These are phyloP conservation scores for Eurytemora carolleeae DNA, from an alignment of 1,140 invertebrate species.

Conservation along the genomic window DNA sequence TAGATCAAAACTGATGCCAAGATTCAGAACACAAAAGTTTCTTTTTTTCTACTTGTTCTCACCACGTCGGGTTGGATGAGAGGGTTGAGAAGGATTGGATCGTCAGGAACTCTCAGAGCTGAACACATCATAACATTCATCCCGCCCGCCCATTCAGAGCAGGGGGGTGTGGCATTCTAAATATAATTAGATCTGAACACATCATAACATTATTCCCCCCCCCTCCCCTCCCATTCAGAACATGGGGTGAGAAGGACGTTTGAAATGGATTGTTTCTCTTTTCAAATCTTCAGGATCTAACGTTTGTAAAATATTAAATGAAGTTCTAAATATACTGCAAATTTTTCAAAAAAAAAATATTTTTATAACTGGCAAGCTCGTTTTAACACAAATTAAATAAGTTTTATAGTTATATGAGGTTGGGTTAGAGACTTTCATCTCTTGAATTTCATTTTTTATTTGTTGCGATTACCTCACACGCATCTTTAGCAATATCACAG, in stretches of 20 bases:
- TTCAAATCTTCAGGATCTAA: too few relatives aligned
- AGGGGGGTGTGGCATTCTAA: too few relatives aligned
- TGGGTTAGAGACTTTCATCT: not conserved
- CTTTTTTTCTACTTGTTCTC: not conserved
- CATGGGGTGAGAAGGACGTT: too few relatives aligned
- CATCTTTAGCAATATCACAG: not conserved
- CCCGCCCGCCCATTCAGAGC: too few relatives aligned
- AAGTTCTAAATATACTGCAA: not conserved
- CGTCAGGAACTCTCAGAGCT: not conserved
- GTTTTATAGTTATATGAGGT: not conserved
- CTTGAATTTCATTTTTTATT: not conserved
- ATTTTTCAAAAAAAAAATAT: not conserved
- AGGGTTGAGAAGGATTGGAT: not conserved
- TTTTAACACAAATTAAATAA: not conserved
- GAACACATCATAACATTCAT: not conserved
- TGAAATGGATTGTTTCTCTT: too few relatives aligned
- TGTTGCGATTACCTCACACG: not conserved
- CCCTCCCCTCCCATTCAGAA: too few relatives aligned
- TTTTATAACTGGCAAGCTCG: not conserved
- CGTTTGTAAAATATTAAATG: not conserved
- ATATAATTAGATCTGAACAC: not conserved
- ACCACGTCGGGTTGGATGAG: not conserved
- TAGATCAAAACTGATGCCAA: too few relatives aligned
- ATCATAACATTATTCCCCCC: not conserved
- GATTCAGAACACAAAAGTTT: too few relatives aligned